These are phyloP conservation scores for Scaptomyza graminum DNA, from an alignment of 1,140 invertebrate genomes.

Conservation along the genomic window DNA sequence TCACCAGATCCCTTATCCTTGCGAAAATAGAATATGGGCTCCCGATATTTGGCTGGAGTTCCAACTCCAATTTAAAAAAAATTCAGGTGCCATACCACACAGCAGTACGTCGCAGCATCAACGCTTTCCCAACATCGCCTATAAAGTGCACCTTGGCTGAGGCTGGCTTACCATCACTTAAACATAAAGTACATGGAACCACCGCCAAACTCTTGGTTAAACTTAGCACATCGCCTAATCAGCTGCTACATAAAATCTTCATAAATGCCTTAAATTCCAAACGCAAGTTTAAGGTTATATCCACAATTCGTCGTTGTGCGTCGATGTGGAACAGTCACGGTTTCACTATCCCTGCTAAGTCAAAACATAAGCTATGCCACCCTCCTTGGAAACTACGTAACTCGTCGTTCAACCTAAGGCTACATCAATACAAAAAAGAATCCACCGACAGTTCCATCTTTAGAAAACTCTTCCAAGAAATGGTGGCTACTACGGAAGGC, in stretches of 20 bases:
- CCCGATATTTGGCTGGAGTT: not conserved
- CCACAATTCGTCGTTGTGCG: not conserved
- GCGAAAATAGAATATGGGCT: too few relatives aligned
- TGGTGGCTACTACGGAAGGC: not conserved
- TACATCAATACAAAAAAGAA: not conserved
- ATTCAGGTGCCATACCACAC: not conserved
- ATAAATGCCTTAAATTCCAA: not conserved
- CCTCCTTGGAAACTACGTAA: not conserved
- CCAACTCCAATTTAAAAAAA: not conserved
- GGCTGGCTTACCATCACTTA: too few relatives aligned
- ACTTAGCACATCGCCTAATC: not conserved
- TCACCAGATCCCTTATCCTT: not conserved
- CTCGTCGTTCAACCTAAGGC: too few relatives aligned
- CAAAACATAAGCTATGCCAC: not conserved
- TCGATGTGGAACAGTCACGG: not conserved
- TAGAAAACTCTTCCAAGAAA: not conserved
- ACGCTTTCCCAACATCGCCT: slow-evolving; percentile 6
- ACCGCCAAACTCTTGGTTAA: slow-evolving; percentile 4
- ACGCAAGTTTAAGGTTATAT: not conserved
- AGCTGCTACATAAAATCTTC: not conserved
- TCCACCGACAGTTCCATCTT: not conserved
- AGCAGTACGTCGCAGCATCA: slow-evolving; percentile 4
- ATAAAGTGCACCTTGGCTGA: slow-evolving; percentile 4
- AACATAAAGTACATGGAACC: not conserved
- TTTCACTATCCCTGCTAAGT: not conserved